Evolutionary conservation across 2,888 invertebrate genomes (phyloP), one percentile per base, ranked within the genome.

Genomic region (Lamproptera curius): DNA sequence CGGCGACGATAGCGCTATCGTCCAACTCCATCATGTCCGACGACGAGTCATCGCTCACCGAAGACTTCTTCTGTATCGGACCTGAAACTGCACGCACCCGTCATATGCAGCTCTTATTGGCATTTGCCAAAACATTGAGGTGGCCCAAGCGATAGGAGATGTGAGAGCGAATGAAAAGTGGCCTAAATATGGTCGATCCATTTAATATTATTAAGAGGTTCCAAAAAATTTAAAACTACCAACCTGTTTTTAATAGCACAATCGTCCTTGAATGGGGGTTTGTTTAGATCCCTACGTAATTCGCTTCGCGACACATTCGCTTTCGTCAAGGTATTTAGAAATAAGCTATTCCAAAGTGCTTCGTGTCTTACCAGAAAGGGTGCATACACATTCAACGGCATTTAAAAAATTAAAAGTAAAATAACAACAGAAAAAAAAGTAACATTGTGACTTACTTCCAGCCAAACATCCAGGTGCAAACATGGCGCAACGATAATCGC

Each of bases 1-100:
- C 85, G 1, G 91, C 89, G 64, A 93, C 85, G 73, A 93, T 80
- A 65, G 94, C 93, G 65, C 94, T 93, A 84, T 97, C 97, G 71
- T 97, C 97, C 77, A 97, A 90, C 84, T 97, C 97, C 92, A 96
- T 95, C 85, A 95, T 93, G 78, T 97, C 97, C 64, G 97, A 97
- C 63, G 95, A 94, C 52, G 94, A 94, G 53, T 82, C 84, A 62
- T 93, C 94, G 85, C 96, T 96, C 81, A 95, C 92, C 69, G 96
- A 91, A 60, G 96, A 95, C 84, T 95, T 96, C 91, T 95, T 95
- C 90, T 93, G 91, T 78, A 95, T 93, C 88, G 95, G 94, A 83
- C 96, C 96, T 94, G 90, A 71, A 83, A 83, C 85, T 86, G 62
- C 64, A 45, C 31, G 36, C 31, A 11, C 42, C 40, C 31, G 17